Evolutionary conservation across 2,797 vertebrate species (phyloP), one percentile per base, ranked within the genome.

Genomic region (Epinephelus coioides): DNA sequence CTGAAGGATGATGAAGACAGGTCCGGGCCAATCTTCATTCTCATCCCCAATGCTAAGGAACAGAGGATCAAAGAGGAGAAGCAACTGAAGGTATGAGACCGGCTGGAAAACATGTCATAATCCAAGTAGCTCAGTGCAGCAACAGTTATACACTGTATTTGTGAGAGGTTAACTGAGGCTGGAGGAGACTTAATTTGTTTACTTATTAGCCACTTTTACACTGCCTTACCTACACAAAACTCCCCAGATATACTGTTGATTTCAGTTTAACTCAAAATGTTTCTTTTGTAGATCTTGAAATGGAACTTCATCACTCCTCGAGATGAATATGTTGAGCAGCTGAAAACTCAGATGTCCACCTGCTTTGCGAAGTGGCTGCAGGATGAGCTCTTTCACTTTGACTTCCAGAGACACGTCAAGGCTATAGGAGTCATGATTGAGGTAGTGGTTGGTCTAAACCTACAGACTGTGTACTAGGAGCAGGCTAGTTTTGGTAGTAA

Each of bases 251-350:
- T 25, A 1, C 27, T 57, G 8, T 30, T 30, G 18, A 27, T 8
- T 17, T 34, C 34, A 34, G 34, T 34, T 21, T 9, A 46, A 72
- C 67, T 43, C 12, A 19, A 13, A 11, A 34, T 34, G 30, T 69
- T 21, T 73, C 57, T n/a, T 21, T 38, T 76, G 7, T 57, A 99
- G 98, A 97, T 98, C 56, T 92, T 99, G 40, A 99, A 99, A 82
- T 99, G 98, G 98, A 99, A 99, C 91, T 99, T 99, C 89, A 97
- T 95, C 46, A 96, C 97, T 44, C 98, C 98, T 9, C 96, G 98
- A 66, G 98, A 99, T 67, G 98, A 99, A 65, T 99, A 99, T 19
- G 96, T 98, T 75, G 98, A 99, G 78, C 98, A 99, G 87, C 95
- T 99, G 5, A 99, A 99, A 81, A 95, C 95, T 67, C 98, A 99